Percentiles rank a stretch among this genome's conserved stretches.
Evolutionary conservation across 2,797 vertebrate genomes (phyloP).

Genomic region (Cygnus olor): DNA sequence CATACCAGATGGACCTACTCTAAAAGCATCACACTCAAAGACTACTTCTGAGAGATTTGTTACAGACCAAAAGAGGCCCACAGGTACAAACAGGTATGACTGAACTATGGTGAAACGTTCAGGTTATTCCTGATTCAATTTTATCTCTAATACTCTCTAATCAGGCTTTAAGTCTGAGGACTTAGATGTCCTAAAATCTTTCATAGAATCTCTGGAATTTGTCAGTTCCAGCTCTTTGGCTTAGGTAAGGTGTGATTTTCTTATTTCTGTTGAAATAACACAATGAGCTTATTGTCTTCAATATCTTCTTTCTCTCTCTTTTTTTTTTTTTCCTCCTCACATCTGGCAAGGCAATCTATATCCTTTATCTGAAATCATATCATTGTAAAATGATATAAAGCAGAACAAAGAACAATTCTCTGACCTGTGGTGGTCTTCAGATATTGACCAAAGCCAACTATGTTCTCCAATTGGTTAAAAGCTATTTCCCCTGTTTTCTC

Average conservation of each 20-base stretch:
- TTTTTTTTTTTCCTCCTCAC: constrained; percentile 19
- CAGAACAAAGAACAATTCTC: not conserved
- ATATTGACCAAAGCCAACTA: constrained; percentile 2
- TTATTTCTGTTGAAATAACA: constrained; percentile 4
- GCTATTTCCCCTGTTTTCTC: not conserved
- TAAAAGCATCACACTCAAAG: not conserved
- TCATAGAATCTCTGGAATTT: not conserved
- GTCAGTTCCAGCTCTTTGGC: not conserved
- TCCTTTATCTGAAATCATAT: constrained; percentile 30
- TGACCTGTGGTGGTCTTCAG: constrained; percentile 5
- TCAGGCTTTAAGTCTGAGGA: not conserved
- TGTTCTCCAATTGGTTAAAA: constrained; percentile 6
- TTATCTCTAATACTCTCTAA: not conserved
- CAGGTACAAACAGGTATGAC: not conserved
- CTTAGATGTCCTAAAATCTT: not conserved
- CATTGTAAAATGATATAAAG: constrained; percentile 33
- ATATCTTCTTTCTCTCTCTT: too few relatives aligned
- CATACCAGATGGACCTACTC: not conserved
- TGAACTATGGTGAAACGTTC: constrained; percentile 14
- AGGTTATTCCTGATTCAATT: not conserved
- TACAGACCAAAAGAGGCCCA: not conserved
- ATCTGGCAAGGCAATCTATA: constrained; percentile 24
- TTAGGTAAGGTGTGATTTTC: constrained; percentile 6
- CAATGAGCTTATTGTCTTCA: not conserved
- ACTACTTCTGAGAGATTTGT: not conserved